Conservation (phyloP, 2,888 invertebrate species). For the Magallana nippona region DNA sequence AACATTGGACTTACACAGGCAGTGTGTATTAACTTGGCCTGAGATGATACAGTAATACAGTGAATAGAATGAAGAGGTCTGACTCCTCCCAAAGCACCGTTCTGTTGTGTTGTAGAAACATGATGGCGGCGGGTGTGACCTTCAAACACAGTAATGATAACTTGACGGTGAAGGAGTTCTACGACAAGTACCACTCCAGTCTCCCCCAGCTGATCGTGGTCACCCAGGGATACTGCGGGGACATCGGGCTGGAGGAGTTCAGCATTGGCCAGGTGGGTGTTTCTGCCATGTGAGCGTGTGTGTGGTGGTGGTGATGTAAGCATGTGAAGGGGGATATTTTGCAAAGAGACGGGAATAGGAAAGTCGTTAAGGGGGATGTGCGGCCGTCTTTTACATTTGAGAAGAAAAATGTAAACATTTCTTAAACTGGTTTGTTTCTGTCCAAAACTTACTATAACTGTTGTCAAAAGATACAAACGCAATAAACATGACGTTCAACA, state of each 20-base stretch:
- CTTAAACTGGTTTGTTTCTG: no score
- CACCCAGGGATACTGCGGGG: constrained; percentile 49
- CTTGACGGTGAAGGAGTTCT: constrained; percentile 52
- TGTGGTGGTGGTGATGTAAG: background rate
- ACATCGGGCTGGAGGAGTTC: constrained; percentile 47
- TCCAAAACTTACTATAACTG: no score
- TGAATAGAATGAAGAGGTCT: background rate
- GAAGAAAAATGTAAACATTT: no score
- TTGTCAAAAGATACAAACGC: no score
- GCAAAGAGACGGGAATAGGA: no score
- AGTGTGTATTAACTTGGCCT: no score
- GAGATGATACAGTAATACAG: no score
- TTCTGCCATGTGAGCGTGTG: background rate
- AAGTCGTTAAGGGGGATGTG: no score
- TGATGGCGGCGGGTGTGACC: background rate
- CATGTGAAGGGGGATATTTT: no score
- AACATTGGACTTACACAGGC: no score
- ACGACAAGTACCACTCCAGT: constrained; percentile 41
- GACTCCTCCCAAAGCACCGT: background rate
- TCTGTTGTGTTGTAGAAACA: constrained; percentile 1
- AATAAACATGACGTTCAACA: no score
- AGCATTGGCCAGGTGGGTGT: constrained; percentile 45
- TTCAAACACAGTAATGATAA: constrained; percentile 39
- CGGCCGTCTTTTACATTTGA: no score
- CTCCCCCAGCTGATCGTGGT: constrained; percentile 55